Percentiles rank a stretch among this genome's conserved stretches.
These are phyloP conservation scores for Micromys minutus DNA, from an alignment of 2,113 vertebrate species.

Conservation along the genomic window DNA sequence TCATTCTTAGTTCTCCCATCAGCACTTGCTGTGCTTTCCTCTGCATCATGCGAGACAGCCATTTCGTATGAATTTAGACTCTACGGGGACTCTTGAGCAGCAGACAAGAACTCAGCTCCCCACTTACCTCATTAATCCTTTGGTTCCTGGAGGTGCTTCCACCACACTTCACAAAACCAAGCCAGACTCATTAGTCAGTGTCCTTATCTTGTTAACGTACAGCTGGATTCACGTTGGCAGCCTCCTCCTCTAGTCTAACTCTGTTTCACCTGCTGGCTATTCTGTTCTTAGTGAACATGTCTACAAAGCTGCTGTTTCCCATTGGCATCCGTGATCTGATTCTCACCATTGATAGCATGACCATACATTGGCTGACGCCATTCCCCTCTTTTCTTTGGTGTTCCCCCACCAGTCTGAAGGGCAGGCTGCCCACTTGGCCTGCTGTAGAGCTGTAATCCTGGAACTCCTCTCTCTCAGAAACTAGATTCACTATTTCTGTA, in stretches of 20 bases:
- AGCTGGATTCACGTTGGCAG: not conserved
- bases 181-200: not conserved
- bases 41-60: not conserved
- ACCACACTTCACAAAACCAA: not conserved
- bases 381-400: not conserved
- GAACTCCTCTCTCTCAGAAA: not conserved
- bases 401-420: not conserved
- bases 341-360: not conserved
- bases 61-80: not conserved
- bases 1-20: not conserved
- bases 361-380: rapidly evolving
- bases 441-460: not conserved
- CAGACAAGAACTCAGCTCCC: not conserved
- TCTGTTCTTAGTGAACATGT: not conserved
- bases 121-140: not conserved
- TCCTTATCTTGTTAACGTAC: not conserved
- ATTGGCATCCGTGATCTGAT: not conserved
- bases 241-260: not conserved
- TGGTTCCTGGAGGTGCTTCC: not conserved
- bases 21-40: not conserved
- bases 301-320: not conserved
- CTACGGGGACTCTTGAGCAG: not conserved
- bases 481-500: not conserved
- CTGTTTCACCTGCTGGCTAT: not conserved
- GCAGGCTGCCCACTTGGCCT: not conserved